phyloP scores from a whole-genome alignment of 2,888 invertebrate genomes.

The Stenoptilia bipunctidactyla region DNA sequence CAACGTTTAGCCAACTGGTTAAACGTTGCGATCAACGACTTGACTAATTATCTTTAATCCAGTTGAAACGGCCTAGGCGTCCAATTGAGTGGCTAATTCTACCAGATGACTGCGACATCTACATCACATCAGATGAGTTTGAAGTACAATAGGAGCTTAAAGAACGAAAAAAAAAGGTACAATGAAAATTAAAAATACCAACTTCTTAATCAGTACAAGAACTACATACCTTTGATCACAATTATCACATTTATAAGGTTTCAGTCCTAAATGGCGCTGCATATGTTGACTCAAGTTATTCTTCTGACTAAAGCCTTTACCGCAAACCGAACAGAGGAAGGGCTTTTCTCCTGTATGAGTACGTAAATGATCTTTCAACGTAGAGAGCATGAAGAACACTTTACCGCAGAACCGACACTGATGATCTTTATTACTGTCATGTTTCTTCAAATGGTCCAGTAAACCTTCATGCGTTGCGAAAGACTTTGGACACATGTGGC shows the following conservation, averaged over 20 bases:
- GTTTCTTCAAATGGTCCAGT: conserved; percentile 52
- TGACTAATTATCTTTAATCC: too few relatives aligned
- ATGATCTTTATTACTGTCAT: conserved; percentile 57
- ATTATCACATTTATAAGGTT: conserved; percentile 48
- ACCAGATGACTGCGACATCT: too few relatives aligned
- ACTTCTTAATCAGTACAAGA: too few relatives aligned
- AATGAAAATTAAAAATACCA: not conserved
- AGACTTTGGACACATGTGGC: conserved; percentile 49
- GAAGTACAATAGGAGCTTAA: too few relatives aligned
- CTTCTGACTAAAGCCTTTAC: conserved; percentile 72
- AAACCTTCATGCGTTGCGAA: conserved; percentile 52
- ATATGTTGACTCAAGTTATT: conserved; percentile 72
- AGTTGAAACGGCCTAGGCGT: too few relatives aligned
- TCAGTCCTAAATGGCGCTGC: conserved; percentile 65
- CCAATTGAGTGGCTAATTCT: too few relatives aligned
- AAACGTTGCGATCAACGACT: too few relatives aligned
- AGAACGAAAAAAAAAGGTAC: too few relatives aligned
- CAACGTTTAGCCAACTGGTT: too few relatives aligned
- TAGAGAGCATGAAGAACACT: conserved; percentile 62
- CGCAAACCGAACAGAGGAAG: conserved; percentile 67
- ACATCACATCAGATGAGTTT: too few relatives aligned
- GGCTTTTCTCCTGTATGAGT: conserved; percentile 73
- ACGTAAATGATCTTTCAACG: conserved; percentile 70
- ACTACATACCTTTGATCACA: conserved; percentile 49
- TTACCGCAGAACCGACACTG: conserved; percentile 57